Evolutionary conservation across 2,797 vertebrate species (phyloP), one percentile per base, ranked within the genome.

Genomic region (Ciconia nigra): DNA sequence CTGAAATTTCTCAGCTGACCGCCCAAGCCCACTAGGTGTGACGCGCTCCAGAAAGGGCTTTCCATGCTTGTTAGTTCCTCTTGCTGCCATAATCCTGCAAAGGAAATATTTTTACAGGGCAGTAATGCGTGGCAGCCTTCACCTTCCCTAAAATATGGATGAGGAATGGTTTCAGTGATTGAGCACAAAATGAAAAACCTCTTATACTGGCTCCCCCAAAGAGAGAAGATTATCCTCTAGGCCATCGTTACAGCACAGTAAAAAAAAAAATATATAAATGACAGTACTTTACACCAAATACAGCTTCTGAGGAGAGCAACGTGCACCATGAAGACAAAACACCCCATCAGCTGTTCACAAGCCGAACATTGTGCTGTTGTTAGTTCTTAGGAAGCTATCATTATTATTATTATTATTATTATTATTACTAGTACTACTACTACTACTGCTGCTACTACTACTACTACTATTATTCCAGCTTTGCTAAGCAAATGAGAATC

Each of bases 131-230:
- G 83, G 79, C 93, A 97, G 94, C 73, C 91, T 96, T 95, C 83
- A 96, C 87, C 81, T 95, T 97, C 88, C 84, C 87, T 98, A 97
- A 98, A 97, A 98, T 97, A 98, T 94, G 93, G 85, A 94, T 96
- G 83, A 97, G 87, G 86, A 89, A 95, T 66, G 72, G 79, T 87
- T 93, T 97, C 86, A 86, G 67, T 96, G 96, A 96, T 82, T 90
- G 95, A 97, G 82, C 93, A 96, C 94, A 96, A 89, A 98, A 97
- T 92, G 80, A 93, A 91, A 96, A 90, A 54, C 24, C 86, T 96
- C 61, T 95, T 96, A 94, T 69, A 71, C 5, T 2, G 2, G 78
- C 49, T 96, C 61, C 85, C 92, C 66, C 69, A 82, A 91, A 92
- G 83, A 94, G 86, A 93, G 91, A 95, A 89, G 93, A 95, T 95